Conservation (phyloP, 1,140 invertebrate genomes). For the Battus philenor region DNA sequence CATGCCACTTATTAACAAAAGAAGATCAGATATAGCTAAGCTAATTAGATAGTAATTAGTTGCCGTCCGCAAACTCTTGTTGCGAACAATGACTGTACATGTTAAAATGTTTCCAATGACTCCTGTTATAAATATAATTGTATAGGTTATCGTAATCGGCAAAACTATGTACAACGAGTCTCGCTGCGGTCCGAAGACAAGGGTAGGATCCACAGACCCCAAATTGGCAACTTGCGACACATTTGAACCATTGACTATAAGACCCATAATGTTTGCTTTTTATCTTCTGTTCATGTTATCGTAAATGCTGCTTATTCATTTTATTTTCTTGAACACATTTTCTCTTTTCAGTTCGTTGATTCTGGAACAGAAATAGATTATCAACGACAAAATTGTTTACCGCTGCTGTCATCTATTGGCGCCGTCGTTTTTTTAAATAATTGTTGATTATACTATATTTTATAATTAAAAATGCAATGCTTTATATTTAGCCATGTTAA, state of each 20-base stretch:
- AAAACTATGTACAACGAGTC: conserved; percentile 85
- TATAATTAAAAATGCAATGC: too few species aligned
- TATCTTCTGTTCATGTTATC: conserved; percentile 9
- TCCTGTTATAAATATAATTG: conserved; percentile 89
- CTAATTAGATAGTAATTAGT: conserved; percentile 97
- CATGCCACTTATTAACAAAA: conserved; percentile 88
- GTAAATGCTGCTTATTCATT: background rate
- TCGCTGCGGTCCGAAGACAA: conserved; percentile 71
- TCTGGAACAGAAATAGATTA: background rate
- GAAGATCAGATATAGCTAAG: conserved; percentile 93
- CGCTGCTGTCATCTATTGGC: too few species aligned
- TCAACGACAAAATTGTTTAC: too few species aligned
- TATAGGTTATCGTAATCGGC: conserved; percentile 88
- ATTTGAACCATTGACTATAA: conserved; percentile 22
- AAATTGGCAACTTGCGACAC: conserved; percentile 19
- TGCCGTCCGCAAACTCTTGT: conserved; percentile 94
- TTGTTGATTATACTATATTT: too few species aligned
- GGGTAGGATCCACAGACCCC: conserved; percentile 36
- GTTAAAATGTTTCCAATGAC: conserved; percentile 94
- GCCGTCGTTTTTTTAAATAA: too few species aligned
- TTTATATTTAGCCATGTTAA: too few species aligned
- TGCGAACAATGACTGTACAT: conserved; percentile 93
- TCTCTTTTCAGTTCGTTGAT: background rate
- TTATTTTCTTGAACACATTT: background rate
- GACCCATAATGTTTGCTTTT: conserved; percentile 20